Base-by-base conservation (phyloP, 1,140 invertebrate genomes). In the Bilobella aurantiaca region DNA sequence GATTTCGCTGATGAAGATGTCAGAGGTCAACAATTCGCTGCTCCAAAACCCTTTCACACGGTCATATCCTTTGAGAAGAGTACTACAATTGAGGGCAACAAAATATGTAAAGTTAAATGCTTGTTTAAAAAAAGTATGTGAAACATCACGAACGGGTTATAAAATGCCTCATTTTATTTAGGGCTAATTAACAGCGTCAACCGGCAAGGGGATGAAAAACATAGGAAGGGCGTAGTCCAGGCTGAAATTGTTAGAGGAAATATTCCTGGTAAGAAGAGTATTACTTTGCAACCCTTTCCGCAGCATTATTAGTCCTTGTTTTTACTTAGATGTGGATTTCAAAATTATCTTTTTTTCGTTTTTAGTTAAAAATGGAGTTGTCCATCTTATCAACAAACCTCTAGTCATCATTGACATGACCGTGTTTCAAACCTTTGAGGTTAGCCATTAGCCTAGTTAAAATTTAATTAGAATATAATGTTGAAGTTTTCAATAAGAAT, bases 201-300 rank as follows among this genome's bases (percentile, higher is more conserved):
- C 60, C 66, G 30, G 75, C 89, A 16, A 75, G 87, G 87, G 8
- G 87, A 92, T 73, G 75, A 80, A 0, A 85, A 82, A 63, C 89
- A 92, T 74, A 80, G 83, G 0, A 80, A 83, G 27, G 91, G 91
- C 14, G 88, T 90, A 2, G 90, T 93, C 3, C 73, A 92, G n/a
- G 87, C 90, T 1, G 87, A 92, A 76, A 90, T 96, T 65, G 83
- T 93, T 1, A 86, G 86, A 76, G 86, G 86, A 16, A 94, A 96
- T 77, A 93, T 96, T 69, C 91, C 91, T 18, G 89, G 94, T 2
- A 85, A 85, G 73, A 95, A 95, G 75, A 91, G 91, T 14, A 91
- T 95, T 0, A 8, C 8, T 12, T 8, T 12, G 34, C 34, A 42
- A 42, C 8, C n/a, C n/a, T n/a, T n/a, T n/a, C n/a, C n/a, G n/a